Conservation (phyloP, 2,113 vertebrate genomes). For the Laticauda colubrina region DNA sequence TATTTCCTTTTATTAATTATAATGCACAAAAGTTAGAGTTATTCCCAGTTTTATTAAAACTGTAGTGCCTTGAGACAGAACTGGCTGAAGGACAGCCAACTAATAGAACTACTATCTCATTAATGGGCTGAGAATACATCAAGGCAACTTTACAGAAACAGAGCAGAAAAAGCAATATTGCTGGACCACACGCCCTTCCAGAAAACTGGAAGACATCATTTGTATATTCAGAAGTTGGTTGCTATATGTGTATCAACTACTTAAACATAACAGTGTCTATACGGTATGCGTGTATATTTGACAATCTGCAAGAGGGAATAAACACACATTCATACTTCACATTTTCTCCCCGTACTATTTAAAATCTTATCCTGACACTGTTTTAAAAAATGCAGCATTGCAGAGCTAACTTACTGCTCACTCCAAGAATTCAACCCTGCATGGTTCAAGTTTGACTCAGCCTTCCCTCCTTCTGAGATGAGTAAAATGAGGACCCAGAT, state of each 20-base stretch:
- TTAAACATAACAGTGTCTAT: background rate
- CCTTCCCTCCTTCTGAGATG: too few relatives aligned
- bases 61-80: background rate
- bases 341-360: background rate
- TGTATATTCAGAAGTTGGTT: too few relatives aligned
- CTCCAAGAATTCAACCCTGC: too few relatives aligned
- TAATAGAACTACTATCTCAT: background rate
- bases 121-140: background rate
- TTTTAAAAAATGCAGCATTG: background rate
- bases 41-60: background rate
- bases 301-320: background rate
- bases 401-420: too few relatives aligned
- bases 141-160: background rate
- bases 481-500: too few relatives aligned
- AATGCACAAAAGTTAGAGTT: background rate
- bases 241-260: too few relatives aligned
- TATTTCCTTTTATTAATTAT: background rate
- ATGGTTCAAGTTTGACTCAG: too few relatives aligned
- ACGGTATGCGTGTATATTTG: background rate
- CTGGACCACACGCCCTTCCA: background rate
- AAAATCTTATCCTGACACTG: background rate
- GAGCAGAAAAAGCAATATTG: background rate
- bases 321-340: background rate
- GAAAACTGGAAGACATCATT: background rate
- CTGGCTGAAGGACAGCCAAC: background rate